Percentiles rank a stretch among this genome's conserved stretches.
phyloP scores from a whole-genome alignment of 2,797 vertebrate species.

The Eupleurogrammus muticus region DNA sequence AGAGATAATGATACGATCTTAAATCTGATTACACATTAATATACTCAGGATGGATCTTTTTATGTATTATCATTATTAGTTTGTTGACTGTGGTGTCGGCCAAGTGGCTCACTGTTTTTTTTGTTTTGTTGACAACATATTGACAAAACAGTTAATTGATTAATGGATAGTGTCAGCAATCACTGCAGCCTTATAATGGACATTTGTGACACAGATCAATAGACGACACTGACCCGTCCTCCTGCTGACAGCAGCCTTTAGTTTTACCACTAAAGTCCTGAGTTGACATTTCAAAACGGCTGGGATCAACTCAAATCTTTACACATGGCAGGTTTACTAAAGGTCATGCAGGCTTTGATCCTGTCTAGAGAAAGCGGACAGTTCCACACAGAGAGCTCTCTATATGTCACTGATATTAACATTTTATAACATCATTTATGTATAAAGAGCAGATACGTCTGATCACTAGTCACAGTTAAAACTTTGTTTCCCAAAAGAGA shows the following conservation, averaged over 20 bases:
- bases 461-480: no score
- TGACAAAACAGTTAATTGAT: neutral
- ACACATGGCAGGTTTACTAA: conserved; percentile 1
- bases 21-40: no score
- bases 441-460: neutral
- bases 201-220: neutral
- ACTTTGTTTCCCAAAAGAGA: no score
- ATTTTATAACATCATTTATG: no score
- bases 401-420: no score
- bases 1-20: no score
- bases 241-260: neutral
- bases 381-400: no score
- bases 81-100: no score
- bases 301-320: neutral
- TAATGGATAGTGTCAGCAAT: neutral
- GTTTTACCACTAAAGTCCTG: neutral
- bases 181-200: neutral
- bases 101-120: neutral
- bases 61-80: no score
- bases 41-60: neutral
- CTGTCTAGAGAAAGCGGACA: no score
- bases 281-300: conserved; percentile 12
- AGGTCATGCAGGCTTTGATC: neutral
- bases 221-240: neutral
- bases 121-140: neutral